These are phyloP conservation scores for Drosophila borealis DNA, from an alignment of 2,888 invertebrate genomes.

Conservation along the genomic window DNA sequence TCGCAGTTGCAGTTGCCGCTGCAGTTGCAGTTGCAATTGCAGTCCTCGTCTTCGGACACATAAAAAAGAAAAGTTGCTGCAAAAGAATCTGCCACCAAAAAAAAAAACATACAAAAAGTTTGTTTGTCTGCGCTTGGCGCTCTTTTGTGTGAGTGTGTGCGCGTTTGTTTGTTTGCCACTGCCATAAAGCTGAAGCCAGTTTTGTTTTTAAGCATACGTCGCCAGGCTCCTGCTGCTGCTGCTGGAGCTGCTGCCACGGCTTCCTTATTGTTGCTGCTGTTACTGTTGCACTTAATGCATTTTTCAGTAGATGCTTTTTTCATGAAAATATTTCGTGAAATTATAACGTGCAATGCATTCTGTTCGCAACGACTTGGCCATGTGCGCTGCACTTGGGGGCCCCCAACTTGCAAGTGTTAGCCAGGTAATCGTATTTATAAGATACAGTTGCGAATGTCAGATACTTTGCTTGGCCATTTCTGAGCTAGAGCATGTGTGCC, in stretches of 20 bases:
- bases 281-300: slow-evolving; percentile 82
- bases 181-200: slow-evolving; percentile 77
- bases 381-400: slow-evolving; percentile 50
- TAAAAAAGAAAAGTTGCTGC: slow-evolving; percentile 61
- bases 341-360: slow-evolving; percentile 71
- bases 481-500: slow-evolving; percentile 6
- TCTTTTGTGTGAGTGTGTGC: slow-evolving; percentile 36
- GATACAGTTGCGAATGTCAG: slow-evolving; percentile 68
- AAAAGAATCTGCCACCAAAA: slow-evolving; percentile 64
- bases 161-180: slow-evolving; percentile 74
- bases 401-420: slow-evolving; percentile 51
- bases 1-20: slow-evolving; percentile 62
- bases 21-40: slow-evolving; percentile 31
- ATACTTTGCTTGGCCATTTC: slow-evolving; percentile 58
- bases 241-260: slow-evolving; percentile 29
- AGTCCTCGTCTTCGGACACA: slow-evolving; percentile 42
- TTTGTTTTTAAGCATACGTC: slow-evolving; percentile 66
- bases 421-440: slow-evolving; percentile 76
- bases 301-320: slow-evolving; percentile 80
- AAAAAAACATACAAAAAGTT: slow-evolving; percentile 31
- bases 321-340: slow-evolving; percentile 78
- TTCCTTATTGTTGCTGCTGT: slow-evolving; percentile 57
- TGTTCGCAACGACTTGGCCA: slow-evolving; percentile 47
- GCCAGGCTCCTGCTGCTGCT: slow-evolving; percentile 41
- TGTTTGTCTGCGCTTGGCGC: slow-evolving; percentile 58